phyloP scores from a whole-genome alignment of 2,797 vertebrate genomes.

The Gambelia wislizenii region DNA sequence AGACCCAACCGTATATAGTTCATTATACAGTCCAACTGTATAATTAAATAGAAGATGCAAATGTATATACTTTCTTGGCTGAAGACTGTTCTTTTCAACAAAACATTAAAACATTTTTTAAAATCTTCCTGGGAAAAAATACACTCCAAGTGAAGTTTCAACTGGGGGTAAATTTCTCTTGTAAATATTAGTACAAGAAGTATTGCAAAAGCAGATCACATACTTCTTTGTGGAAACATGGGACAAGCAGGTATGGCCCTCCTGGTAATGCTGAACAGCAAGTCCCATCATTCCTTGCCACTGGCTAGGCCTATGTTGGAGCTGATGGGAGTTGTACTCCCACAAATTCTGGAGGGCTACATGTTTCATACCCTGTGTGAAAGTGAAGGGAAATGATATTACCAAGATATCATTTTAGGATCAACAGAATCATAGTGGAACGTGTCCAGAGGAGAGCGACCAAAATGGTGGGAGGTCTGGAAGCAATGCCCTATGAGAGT shows the following conservation, averaged over 20 bases:
- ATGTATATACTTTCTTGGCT: not conserved
- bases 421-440: not conserved
- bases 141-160: not conserved
- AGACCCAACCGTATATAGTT: too few species aligned
- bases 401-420: not conserved
- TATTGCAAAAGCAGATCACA: not conserved
- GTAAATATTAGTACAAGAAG: slow-evolving; percentile 23
- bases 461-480: too few species aligned
- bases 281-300: too few species aligned
- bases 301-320: too few species aligned
- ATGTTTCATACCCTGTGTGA: not conserved
- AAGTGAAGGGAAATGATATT: not conserved
- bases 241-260: not conserved
- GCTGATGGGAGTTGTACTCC: too few species aligned
- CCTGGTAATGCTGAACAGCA: not conserved
- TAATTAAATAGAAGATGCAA: not conserved
- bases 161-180: slow-evolving; percentile 3
- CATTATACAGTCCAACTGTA: not conserved
- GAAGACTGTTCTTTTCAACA: not conserved
- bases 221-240: slow-evolving; percentile 30
- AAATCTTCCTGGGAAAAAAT: not conserved
- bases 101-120: not conserved
- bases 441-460: too few species aligned
- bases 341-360: too few species aligned
- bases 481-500: too few species aligned